Evolutionary conservation across 1,140 invertebrate species (phyloP), one percentile per base, ranked within the genome.

Genomic region (Brachionus angularis): DNA sequence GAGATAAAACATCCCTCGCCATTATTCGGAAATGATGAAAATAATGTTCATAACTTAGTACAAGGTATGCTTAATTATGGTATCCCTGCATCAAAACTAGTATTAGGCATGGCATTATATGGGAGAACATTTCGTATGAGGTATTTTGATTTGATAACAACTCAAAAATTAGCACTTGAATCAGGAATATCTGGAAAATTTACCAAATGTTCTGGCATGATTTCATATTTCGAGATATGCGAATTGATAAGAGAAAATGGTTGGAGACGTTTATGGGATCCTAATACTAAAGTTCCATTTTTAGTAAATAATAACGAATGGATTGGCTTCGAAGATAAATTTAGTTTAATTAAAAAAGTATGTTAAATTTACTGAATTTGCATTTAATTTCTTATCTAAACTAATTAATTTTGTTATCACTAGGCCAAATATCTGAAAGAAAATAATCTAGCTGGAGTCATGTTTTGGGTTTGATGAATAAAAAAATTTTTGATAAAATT

Each of bases 161-260:
- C 96, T 36, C 95, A 96, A 80, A 86, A 91, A 74, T 85, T 12
- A 83, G 88, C 36, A 82, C 82, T 4, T 86, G 89, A 36, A 0
- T 87, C 89, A 0, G 91, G 91, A 18, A 47, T 50, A 47, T 46
- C 62, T 5, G 62, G 62, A 67, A 25, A 47, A 74, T 88, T 87
- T 73, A 93, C 92, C 0, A 86, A 86, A 58, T 90, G 94, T 79
- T 87, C 88, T 0, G 93, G 93, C 74, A 91, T 93, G 87, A 80
- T 94, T 78, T 89, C 90, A n/a, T 94, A 91, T 76, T 92, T 93
- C 79, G 92, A 91, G 89, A 85, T 96, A 36, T 97, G 93, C 76
- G 91, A 96, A 76, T 21, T 47, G 7, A 81, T 96, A 2, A 71
- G 16, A 44, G 85, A 86, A 36, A 90, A 90, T 75, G 93, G 93